These are phyloP conservation scores for Gonioctena quinquepunctata DNA, from an alignment of 1,140 invertebrate species.

Conservation along the genomic window DNA sequence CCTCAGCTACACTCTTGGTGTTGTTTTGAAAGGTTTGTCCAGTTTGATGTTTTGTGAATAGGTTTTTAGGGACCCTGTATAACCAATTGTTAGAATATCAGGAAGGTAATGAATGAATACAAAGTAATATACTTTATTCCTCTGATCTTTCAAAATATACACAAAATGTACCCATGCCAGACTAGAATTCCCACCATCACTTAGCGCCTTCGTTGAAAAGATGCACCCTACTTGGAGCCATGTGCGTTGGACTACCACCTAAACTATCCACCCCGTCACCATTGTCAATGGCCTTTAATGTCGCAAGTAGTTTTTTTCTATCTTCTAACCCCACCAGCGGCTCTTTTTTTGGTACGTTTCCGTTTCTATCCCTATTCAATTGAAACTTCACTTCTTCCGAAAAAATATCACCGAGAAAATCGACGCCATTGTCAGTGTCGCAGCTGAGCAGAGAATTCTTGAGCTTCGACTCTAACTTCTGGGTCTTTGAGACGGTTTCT, in stretches of 20 bases:
- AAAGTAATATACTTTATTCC: not conserved
- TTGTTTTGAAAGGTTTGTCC: no score
- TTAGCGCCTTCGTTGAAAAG: not conserved
- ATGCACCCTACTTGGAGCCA: not conserved
- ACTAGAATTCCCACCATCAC: not conserved
- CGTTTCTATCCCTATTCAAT: constrained; percentile 39
- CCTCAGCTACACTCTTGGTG: no score
- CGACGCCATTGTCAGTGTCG: constrained; percentile 35
- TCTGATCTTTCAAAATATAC: not conserved
- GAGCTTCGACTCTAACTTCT: constrained; percentile 44
- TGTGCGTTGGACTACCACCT: constrained; percentile 23
- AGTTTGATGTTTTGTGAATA: no score
- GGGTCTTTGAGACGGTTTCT: constrained; percentile 56
- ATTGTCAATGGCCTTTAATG: constrained; percentile 67
- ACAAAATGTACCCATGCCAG: no score
- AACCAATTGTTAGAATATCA: no score
- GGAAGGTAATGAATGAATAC: no score
- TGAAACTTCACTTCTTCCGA: constrained; percentile 45
- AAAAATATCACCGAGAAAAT: constrained; percentile 44
- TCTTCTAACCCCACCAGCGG: constrained; percentile 48
- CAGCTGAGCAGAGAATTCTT: constrained; percentile 37
- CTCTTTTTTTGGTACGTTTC: constrained; percentile 46
- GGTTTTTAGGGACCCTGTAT: no score
- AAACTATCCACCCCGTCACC: constrained; percentile 59
- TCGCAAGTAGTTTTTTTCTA: constrained; percentile 66